phyloP scores from a whole-genome alignment of 2,888 invertebrate genomes.

The Spatulosminthurus flaviceps region DNA sequence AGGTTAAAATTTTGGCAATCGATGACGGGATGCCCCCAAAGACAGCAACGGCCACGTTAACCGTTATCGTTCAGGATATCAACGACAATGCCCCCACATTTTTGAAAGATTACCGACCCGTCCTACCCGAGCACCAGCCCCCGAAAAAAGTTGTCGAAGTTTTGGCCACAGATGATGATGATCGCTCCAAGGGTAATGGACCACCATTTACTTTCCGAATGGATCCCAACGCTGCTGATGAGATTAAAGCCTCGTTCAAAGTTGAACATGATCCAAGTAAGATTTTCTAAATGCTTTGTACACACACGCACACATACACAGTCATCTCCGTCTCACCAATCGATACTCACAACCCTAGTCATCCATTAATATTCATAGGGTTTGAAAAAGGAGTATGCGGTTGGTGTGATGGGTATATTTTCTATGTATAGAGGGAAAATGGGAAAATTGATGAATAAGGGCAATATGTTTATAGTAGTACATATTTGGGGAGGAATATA shows the following conservation, averaged over 20 bases:
- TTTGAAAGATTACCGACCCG: conserved; percentile 89
- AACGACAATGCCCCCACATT: conserved; percentile 95
- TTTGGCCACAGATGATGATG: conserved; percentile 92
- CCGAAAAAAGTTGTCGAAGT: conserved; percentile 88
- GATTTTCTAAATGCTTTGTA: conserved; percentile 63
- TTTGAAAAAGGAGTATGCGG: neutral
- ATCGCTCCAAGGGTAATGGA: conserved; percentile 92
- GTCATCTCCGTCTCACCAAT: no score
- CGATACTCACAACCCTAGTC: neutral
- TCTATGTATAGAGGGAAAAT: no score
- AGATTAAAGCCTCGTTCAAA: conserved; percentile 92
- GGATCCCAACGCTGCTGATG: conserved; percentile 92
- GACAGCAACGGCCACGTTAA: conserved; percentile 91
- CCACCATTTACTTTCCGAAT: conserved; percentile 95
- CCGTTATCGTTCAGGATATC: conserved; percentile 93
- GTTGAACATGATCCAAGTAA: conserved; percentile 95
- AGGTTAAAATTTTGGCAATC: conserved; percentile 92
- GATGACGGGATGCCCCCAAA: conserved; percentile 93
- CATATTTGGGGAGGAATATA: no score
- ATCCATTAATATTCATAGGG: conserved; percentile 3
- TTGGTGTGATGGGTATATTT: no score
- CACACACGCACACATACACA: no score
- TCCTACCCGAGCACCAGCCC: conserved; percentile 90
- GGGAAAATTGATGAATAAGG: no score
- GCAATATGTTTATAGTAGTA: no score